phyloP scores from a whole-genome alignment of 2,888 invertebrate species.

The Sepioteuthis lessoniana region DNA sequence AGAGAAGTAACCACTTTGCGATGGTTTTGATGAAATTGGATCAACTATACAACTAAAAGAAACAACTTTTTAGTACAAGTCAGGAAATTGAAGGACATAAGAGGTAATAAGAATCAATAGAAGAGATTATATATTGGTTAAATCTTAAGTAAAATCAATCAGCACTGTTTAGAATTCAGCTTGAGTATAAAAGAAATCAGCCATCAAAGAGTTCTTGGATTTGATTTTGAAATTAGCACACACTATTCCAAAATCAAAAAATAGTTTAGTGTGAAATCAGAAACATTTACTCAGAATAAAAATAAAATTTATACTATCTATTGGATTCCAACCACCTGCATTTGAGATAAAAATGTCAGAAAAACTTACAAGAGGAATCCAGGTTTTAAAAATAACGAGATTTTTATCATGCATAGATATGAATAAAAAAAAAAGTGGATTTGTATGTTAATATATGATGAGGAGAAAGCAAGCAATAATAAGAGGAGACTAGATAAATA shows the following conservation, averaged over 20 bases:
- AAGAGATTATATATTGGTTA: background rate
- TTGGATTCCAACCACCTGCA: background rate
- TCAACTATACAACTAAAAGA: background rate
- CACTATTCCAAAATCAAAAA: too few species aligned
- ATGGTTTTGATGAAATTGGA: background rate
- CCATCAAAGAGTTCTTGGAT: too few species aligned
- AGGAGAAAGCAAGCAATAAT: background rate
- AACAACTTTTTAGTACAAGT: background rate
- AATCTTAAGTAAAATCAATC: background rate
- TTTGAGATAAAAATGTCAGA: background rate
- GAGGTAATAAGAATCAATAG: background rate
- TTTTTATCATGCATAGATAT: background rate
- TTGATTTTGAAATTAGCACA: too few species aligned
- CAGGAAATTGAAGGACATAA: background rate
- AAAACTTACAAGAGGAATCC: background rate
- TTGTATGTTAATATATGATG: background rate
- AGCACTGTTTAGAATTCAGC: too few species aligned
- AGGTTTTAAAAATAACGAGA: background rate
- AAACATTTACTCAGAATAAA: background rate
- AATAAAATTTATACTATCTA: background rate
- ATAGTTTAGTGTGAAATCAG: too few species aligned
- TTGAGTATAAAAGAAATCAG: too few species aligned
- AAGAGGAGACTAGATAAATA: background rate
- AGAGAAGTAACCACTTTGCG: background rate
- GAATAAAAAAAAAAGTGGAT: background rate